Evolutionary conservation across 2,113 vertebrate species (phyloP), one percentile per base, ranked within the genome.

Genomic region (Asarcornis scutulata): DNA sequence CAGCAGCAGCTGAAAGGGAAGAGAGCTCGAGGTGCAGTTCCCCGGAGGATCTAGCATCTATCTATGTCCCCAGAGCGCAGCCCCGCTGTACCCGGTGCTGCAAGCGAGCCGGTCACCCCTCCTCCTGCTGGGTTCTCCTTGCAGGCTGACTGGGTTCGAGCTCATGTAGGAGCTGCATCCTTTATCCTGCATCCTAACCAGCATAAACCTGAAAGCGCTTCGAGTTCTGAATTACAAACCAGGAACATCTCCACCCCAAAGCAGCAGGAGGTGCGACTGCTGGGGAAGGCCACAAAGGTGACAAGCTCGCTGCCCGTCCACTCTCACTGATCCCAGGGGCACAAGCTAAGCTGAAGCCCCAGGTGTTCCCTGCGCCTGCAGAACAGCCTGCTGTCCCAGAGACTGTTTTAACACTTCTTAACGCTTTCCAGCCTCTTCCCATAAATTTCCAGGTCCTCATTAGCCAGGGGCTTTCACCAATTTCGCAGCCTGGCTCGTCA

Each of bases 61-160:
- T 13, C 62, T 46, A 20, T 3, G 2, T 6, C 23, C 20, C 44
- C 3, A 0, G 26, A 38, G 40, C 25, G 17, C 34, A 50, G 44
- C 11, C 58, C 31, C 0, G 0, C 40, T 71, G 1, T 4, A 42
- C 17, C 2, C n/a, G 56, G 26, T 32, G n/a, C 31, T 38, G 44
- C 53, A 29, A n/a, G 53, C 38, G 76, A 84, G 38, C 5, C 1
- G 27, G 46, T 34, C 52, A 68, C 20, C 17, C 32, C 25, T 88
- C 42, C 44, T 71, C 48, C 46, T 64, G 55, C 42, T 27, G 9
- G 63, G 32, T 68, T 85, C 80, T 58, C n/a, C 26, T 83, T 40
- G 3, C 46, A 26, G 40, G 36, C 26, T 8, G n/a, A 21, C 7
- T 62, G 7, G 12, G 32, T 58, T 46, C 32, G 34, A 95, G 53